Evolutionary conservation across 2,113 vertebrate genomes (phyloP).

Genomic region (Athene cunicularia): DNA sequence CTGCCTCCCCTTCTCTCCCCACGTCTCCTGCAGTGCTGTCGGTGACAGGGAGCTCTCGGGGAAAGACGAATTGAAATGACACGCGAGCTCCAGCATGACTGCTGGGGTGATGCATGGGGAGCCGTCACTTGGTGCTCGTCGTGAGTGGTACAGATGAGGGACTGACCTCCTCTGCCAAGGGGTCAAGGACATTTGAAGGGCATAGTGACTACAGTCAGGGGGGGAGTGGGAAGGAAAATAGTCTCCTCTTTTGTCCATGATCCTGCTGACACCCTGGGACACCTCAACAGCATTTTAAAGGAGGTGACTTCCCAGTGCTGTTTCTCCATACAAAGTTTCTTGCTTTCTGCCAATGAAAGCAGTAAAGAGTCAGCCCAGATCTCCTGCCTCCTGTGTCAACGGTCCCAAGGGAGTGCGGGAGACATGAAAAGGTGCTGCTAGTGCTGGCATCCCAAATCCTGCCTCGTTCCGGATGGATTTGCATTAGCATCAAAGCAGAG

Average conservation of each 20-base stretch:
- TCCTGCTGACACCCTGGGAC: neutral
- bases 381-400: rapidly evolving
- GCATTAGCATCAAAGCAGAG: neutral
- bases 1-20: neutral
- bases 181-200: constrained; percentile 67
- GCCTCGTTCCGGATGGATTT: neutral
- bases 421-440: neutral
- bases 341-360: neutral
- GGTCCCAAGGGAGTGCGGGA: rapidly evolving
- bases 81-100: constrained; percentile 56
- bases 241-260: neutral
- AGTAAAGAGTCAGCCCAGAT: neutral
- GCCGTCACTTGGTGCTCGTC: neutral
- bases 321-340: neutral
- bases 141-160: constrained; percentile 56
- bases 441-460: neutral
- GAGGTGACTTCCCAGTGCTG: neutral
- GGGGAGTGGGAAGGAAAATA: too few species aligned
- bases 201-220: neutral
- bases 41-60: constrained; percentile 54
- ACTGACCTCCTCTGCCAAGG: constrained; percentile 12
- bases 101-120: constrained; percentile 72
- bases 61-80: constrained; percentile 77
- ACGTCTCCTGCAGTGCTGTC: neutral
- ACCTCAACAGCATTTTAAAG: rapidly evolving